Evolutionary conservation across 2,113 vertebrate species (phyloP).

Genomic region (Eulacestoma nigropectus): DNA sequence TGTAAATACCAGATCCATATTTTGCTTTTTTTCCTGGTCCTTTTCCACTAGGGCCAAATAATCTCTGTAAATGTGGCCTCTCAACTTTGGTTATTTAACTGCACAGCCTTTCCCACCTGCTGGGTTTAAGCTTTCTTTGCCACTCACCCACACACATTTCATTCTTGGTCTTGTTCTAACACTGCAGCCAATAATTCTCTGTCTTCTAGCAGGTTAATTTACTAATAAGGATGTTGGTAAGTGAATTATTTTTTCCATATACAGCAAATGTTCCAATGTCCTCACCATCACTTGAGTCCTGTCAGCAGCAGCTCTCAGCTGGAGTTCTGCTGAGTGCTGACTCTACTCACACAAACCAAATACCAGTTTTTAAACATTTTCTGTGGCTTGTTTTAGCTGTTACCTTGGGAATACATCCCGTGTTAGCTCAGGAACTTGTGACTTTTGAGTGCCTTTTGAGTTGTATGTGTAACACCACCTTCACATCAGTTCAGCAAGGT

Average conservation of each 20-base stretch:
- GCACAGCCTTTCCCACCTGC: neutral
- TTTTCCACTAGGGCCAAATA: neutral
- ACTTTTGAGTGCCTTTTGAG: conserved; percentile 72
- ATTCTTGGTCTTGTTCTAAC: conserved; percentile 11
- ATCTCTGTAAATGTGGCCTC: neutral
- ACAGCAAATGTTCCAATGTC: neutral
- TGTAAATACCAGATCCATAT: neutral
- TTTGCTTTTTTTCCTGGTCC: neutral
- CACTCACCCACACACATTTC: neutral
- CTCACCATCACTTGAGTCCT: neutral
- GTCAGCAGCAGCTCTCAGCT: neutral
- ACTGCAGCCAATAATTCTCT: neutral
- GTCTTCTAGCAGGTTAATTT: neutral
- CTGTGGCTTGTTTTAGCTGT: conserved; percentile 2
- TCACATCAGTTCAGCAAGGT: conserved; percentile 39
- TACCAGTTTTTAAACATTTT: neutral
- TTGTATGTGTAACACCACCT: conserved; percentile 1
- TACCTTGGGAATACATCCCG: conserved; percentile 31
- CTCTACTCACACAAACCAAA: conserved; percentile 36
- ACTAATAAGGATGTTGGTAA: neutral
- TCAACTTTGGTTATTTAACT: neutral
- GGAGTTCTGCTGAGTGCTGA: neutral
- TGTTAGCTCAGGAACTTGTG: conserved; percentile 72
- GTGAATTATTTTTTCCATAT: neutral
- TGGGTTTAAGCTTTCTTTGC: neutral